Base-by-base conservation (phyloP, 1,140 invertebrate genomes). In the Pseudomyrmex flavicornis region DNA sequence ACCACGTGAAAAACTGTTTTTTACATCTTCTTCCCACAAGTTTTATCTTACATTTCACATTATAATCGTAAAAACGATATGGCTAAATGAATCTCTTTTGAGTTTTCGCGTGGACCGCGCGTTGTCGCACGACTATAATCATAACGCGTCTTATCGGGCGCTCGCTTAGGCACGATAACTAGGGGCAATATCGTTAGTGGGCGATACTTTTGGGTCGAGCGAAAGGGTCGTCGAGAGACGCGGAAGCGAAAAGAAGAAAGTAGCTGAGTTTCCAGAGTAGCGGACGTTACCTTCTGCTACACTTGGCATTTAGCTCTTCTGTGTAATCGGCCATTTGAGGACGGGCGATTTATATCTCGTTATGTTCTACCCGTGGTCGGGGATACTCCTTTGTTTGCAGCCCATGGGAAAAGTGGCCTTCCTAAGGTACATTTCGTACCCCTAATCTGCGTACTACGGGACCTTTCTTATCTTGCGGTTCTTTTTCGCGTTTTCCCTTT, bases 371-470 rank as follows among this genome's bases (percentile, higher is more conserved):
- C 9, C 44, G 13, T 4, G 35, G 12, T 15, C 44, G 22, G 7
- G 46, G 17, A 35, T 2, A 82, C 50, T 22, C 26, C 22, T 68
- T 86, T 85, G 83, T 85, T 85, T 22, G 56, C 20, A 20, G 63
- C 17, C 58, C 35, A 54, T 50, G 68, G 77, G 62, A 85, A 90
- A 89, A 91, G 90, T 87, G 85, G 85, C 2, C 82, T 83, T 85
- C 63, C 87, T 74, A 90, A 84, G 85, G 80, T 87, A 88, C 88
- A 84, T 90, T 85, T 83, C 63, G 65, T 84, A 80, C 61, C 58
- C 74, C 87, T 90, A 89, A 91, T 90, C 88, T 90, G 85, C 86
- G 86, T 90, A 88, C 77, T 63, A 56, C 75, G 76, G 63, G 74
- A 9, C 68, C 68, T 22, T 70, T 15, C 80, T 83, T 89, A 87